Percentiles rank a stretch among this genome's conserved stretches.
phyloP scores from a whole-genome alignment of 2,888 invertebrate genomes.

The Brachyptera putata region DNA sequence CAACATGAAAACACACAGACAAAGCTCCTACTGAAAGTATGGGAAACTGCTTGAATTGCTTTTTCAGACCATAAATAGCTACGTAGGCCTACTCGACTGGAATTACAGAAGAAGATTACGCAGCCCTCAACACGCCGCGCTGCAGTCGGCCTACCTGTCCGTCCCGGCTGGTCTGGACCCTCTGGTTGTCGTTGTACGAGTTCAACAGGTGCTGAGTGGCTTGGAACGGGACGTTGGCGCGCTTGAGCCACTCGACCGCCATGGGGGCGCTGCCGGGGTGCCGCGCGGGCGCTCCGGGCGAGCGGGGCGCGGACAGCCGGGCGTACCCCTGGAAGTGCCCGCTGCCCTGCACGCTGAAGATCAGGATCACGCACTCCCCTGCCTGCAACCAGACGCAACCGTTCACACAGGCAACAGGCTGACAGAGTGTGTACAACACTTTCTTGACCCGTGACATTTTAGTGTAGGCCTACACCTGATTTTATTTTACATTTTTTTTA shows the following conservation, averaged over 20 bases:
- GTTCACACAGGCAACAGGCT: no score
- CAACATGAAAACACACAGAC: no score
- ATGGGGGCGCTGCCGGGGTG: conserved; percentile 42
- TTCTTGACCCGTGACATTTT: no score
- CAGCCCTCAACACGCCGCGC: no score
- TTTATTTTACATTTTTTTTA: no score
- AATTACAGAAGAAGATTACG: no score
- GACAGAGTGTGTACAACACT: no score
- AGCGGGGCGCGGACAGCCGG: conserved; percentile 36
- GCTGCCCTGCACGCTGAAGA: conserved; percentile 54
- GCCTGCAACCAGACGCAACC: conserved; percentile 43
- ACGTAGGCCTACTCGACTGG: no score
- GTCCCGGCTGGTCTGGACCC: conserved; percentile 55
- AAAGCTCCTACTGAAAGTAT: no score
- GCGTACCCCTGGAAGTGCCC: conserved; percentile 51
- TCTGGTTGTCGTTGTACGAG: conserved; percentile 53
- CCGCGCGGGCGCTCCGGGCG: conserved; percentile 36
- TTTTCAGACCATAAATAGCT: no score
- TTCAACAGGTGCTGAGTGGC: conserved; percentile 53
- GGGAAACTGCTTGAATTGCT: no score
- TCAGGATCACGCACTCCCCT: conserved; percentile 45
- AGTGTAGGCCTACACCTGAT: no score
- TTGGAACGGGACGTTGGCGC: conserved; percentile 47
- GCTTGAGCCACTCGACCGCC: conserved; percentile 48
- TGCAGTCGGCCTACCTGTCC: conserved; percentile 48